A percentile compares a stretch with the other conserved stretches of the same genome.
Conservation (phyloP, 2,113 vertebrate species). For the Dendropsophus ebraccatus region DNA sequence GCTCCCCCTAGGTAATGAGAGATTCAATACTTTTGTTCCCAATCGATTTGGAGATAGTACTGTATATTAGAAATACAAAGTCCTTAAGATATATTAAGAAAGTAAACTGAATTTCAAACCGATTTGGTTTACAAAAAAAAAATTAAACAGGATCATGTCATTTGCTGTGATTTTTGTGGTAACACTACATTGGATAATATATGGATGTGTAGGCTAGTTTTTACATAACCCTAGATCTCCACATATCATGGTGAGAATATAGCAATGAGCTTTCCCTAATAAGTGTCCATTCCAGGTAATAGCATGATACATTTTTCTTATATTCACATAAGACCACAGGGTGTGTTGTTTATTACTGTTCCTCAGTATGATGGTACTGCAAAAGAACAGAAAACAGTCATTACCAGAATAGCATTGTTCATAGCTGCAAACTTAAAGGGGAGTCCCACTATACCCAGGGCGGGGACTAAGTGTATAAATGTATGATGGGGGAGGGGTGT, state of each 20-base stretch:
- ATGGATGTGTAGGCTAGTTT: background rate
- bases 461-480: too few species aligned
- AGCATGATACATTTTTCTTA: background rate
- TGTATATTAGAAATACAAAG: background rate
- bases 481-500: too few species aligned
- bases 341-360: background rate
- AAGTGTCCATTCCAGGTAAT: background rate
- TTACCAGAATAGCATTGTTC: background rate
- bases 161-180: background rate
- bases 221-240: background rate
- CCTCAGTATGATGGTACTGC: background rate
- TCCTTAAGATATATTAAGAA: background rate
- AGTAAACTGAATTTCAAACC: too few species aligned
- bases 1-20: too few species aligned
- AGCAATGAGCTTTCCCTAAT: background rate
- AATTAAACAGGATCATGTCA: background rate
- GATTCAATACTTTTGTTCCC: too few species aligned
- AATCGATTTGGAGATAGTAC: too few species aligned
- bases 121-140: background rate
- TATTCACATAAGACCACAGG: background rate
- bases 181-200: too few species aligned
- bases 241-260: too few species aligned
- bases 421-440: too few species aligned
- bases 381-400: background rate
- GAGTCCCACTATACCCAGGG: too few species aligned